Evolutionary conservation across 2,113 vertebrate species (phyloP).

Genomic region (Heloderma charlesbogerti): DNA sequence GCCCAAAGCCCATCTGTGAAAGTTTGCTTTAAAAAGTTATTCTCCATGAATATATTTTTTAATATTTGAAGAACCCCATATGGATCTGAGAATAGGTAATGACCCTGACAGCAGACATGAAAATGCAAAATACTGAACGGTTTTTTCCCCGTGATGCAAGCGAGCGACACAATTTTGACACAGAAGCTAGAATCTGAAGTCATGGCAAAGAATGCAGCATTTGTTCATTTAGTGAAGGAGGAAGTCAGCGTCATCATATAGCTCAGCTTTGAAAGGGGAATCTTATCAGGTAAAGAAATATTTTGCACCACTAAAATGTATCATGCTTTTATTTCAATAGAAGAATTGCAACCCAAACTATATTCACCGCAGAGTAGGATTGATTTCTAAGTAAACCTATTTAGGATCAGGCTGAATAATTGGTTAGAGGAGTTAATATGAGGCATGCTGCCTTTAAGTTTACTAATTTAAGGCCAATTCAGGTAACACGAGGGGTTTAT

Average conservation of each 20-base stretch:
- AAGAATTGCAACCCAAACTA: no score
- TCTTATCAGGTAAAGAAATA: no score
- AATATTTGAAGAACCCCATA: constrained; percentile 61
- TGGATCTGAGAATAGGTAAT: constrained; percentile 46
- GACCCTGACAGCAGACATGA: neutral
- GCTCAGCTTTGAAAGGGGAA: no score
- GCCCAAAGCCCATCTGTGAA: constrained; percentile 67
- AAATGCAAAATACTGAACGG: constrained; percentile 23
- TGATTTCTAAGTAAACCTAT: neutral
- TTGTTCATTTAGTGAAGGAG: neutral
- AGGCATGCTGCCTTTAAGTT: neutral
- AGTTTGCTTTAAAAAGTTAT: constrained; percentile 68
- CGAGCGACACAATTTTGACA: neutral
- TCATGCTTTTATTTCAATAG: neutral
- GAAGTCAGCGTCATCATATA: no score
- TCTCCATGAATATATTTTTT: constrained; percentile 62
- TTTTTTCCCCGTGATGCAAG: neutral
- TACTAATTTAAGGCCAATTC: neutral
- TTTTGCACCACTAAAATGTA: neutral
- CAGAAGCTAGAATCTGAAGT: constrained; percentile 31
- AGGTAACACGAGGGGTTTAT: neutral
- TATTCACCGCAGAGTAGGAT: neutral
- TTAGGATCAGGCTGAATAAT: neutral
- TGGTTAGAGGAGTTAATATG: no score
- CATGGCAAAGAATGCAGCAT: neutral